These are phyloP conservation scores for Gymnoscopelus microlampas DNA, from an alignment of 2,797 vertebrate species.

Conservation along the genomic window DNA sequence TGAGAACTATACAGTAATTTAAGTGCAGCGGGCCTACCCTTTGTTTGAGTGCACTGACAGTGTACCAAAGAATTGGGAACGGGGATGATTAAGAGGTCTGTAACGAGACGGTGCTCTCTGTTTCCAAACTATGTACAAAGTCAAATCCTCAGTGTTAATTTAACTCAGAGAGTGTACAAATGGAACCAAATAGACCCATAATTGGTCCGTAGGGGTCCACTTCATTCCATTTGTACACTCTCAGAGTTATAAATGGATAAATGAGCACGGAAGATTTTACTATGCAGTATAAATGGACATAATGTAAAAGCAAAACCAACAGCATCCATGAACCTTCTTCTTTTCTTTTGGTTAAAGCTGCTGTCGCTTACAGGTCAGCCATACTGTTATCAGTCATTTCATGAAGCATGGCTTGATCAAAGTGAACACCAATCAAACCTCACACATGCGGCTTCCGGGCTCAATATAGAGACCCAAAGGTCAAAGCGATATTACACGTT, in stretches of 20 bases:
- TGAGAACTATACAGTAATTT: background rate
- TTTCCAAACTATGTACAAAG: background rate
- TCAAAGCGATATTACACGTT: conserved; percentile 71
- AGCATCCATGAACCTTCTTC: conserved; percentile 17
- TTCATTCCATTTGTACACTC: no score
- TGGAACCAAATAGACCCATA: background rate
- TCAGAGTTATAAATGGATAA: no score
- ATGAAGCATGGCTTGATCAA: conserved; percentile 11
- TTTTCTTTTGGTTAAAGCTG: no score
- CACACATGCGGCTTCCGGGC: conserved; percentile 43
- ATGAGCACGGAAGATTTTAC: no score
- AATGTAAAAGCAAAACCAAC: conserved; percentile 31
- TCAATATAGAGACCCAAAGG: conserved; percentile 63
- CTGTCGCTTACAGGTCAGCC: background rate
- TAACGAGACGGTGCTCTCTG: conserved; percentile 8
- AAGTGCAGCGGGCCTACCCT: conserved; percentile 6
- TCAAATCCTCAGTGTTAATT: background rate
- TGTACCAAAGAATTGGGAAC: background rate
- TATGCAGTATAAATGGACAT: conserved; percentile 3
- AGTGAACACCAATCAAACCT: conserved; percentile 41
- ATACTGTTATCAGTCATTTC: conserved; percentile 16
- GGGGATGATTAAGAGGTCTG: background rate
- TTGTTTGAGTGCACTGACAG: background rate
- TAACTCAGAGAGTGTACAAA: background rate
- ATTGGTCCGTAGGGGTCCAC: no score